Evolutionary conservation across 2,888 invertebrate species (phyloP).

Genomic region (Magallana nippona): DNA sequence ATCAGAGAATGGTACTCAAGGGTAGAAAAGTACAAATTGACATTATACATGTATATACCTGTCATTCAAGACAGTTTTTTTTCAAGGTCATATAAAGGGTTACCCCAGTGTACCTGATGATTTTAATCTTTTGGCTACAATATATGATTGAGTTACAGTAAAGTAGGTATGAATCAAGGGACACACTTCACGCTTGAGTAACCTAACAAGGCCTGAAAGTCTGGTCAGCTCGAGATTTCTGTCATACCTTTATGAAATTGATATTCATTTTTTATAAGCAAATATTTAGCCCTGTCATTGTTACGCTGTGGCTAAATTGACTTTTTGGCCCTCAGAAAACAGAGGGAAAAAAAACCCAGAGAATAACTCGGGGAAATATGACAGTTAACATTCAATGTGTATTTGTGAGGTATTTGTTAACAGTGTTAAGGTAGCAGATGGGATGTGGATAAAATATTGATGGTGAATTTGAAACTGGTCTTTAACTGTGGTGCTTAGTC

Average conservation of each 20-base stretch:
- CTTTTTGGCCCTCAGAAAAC: neutral
- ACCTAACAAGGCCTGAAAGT: neutral
- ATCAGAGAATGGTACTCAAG: neutral
- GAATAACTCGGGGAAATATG: neutral
- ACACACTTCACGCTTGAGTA: conserved; percentile 7
- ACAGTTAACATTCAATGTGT: neutral
- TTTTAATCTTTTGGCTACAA: neutral
- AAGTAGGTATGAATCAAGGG: conserved; percentile 23
- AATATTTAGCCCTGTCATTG: neutral
- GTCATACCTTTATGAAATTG: conserved; percentile 24
- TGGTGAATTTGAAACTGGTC: conserved; percentile 6
- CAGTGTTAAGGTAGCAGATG: neutral
- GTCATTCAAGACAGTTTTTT: neutral
- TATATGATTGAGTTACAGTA: neutral
- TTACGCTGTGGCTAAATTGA: conserved; percentile 10
- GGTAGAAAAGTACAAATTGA: neutral
- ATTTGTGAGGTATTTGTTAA: neutral
- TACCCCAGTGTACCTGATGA: neutral
- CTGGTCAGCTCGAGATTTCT: conserved; percentile 6
- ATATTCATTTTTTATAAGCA: conserved; percentile 19
- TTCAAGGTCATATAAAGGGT: neutral
- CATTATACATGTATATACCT: neutral
- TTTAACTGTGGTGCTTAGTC: neutral
- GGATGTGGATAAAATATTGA: neutral
- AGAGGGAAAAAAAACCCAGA: too few species aligned